A percentile compares a stretch with the other conserved stretches of the same genome.
phyloP scores from a whole-genome alignment of 1,140 invertebrate genomes.

The Spodoptera litura region DNA sequence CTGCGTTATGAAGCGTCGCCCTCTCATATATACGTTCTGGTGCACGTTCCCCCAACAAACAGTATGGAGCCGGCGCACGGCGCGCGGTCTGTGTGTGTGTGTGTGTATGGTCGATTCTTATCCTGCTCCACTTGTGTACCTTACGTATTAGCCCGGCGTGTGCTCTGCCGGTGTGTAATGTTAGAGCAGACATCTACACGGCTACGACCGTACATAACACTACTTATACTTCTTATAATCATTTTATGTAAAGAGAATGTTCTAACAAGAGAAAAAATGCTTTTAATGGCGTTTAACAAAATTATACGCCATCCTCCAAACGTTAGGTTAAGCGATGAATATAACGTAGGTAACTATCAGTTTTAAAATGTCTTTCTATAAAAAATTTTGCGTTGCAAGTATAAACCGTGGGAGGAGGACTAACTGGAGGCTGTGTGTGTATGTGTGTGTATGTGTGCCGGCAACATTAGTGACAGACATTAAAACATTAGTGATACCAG shows the following conservation, averaged over 20 bases:
- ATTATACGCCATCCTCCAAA: too few relatives aligned
- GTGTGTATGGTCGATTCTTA: conserved; percentile 1
- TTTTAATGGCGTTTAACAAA: too few relatives aligned
- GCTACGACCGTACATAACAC: background rate
- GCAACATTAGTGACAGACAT: conserved; percentile 15
- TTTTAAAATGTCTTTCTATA: too few relatives aligned
- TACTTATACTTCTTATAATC: too few relatives aligned
- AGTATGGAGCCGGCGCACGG: background rate
- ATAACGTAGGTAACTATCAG: too few relatives aligned
- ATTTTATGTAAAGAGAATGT: too few relatives aligned
- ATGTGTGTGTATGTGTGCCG: background rate
- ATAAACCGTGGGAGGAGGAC: background rate
- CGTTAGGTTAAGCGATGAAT: too few relatives aligned
- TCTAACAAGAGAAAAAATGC: too few relatives aligned
- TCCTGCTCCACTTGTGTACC: conserved; percentile 12
- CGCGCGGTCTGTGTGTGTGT: too few relatives aligned
- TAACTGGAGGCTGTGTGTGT: background rate
- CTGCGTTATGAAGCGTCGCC: conserved; percentile 2
- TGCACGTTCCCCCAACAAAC: conserved; percentile 26
- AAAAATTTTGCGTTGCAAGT: conserved; percentile 20
- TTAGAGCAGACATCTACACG: background rate
- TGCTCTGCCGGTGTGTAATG: background rate
- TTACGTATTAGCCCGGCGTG: conserved; percentile 5
- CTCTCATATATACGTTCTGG: background rate
- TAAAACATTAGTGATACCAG: conserved; percentile 4